A percentile compares a stretch with the other conserved stretches of the same genome.
phyloP scores from a whole-genome alignment of 2,113 vertebrate species.

The Callopanchax toddi region DNA sequence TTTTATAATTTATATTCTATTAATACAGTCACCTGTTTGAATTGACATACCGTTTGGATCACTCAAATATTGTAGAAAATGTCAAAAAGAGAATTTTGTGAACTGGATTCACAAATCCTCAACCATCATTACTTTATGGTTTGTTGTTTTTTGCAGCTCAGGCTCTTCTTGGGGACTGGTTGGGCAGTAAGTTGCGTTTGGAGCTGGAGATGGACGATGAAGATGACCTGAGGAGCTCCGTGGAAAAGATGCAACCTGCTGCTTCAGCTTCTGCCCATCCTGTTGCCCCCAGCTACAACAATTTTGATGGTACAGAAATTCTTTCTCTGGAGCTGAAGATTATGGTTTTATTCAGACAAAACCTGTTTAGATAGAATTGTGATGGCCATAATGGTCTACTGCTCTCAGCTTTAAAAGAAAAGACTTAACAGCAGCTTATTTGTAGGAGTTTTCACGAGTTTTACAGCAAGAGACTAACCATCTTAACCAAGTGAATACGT shows the following conservation, averaged over 20 bases:
- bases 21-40: too few relatives aligned
- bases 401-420: too few relatives aligned
- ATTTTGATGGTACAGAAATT: conserved; percentile 85
- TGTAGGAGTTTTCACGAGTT: too few relatives aligned
- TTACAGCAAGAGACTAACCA: too few relatives aligned
- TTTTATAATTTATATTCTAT: too few relatives aligned
- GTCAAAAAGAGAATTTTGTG: too few relatives aligned
- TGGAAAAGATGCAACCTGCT: conserved; percentile 40
- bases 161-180: conserved; percentile 86
- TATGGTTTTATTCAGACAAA: neutral
- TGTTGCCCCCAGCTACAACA: conserved; percentile 64
- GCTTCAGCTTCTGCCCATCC: conserved; percentile 26
- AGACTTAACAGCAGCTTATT: too few relatives aligned
- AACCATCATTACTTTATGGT: neutral
- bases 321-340: neutral
- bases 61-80: too few relatives aligned
- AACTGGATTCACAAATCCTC: neutral
- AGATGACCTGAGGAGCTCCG: conserved; percentile 61
- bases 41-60: too few relatives aligned
- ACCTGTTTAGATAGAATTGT: neutral
- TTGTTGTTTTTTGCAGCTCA: conserved; percentile 77
- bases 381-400: too few relatives aligned
- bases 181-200: conserved; percentile 83
- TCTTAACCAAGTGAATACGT: too few relatives aligned
- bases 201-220: conserved; percentile 80